A percentile compares a stretch with the other conserved stretches of the same genome.
These are phyloP conservation scores for Nasonia vitripennis DNA, from an alignment of 1,140 invertebrate genomes.

Conservation along the genomic window DNA sequence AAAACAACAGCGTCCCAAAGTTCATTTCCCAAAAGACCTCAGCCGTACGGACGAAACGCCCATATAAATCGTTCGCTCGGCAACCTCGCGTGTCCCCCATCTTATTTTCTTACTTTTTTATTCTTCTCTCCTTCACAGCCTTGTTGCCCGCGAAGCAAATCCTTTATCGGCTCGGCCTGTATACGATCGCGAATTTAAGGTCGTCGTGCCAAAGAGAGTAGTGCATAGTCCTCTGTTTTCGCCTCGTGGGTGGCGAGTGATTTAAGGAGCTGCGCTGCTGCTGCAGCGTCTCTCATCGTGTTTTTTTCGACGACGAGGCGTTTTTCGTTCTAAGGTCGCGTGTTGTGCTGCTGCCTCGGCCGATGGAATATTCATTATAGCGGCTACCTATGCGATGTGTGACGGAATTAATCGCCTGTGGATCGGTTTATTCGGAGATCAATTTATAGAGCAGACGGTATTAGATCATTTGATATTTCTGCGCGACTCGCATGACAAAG, in stretches of 20 bases:
- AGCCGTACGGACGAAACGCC: neutral
- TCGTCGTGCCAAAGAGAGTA: neutral
- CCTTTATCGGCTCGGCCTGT: slow-evolving; percentile 16
- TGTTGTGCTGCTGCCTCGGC: too few species aligned
- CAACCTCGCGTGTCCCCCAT: neutral
- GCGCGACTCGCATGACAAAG: neutral
- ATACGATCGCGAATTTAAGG: slow-evolving; percentile 12
- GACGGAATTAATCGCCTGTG: neutral
- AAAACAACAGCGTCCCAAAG: neutral
- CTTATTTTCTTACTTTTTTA: neutral
- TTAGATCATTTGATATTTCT: neutral
- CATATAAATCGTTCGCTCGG: neutral
- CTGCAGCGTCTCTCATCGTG: neutral
- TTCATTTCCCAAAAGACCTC: neutral
- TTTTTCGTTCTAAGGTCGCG: neutral
- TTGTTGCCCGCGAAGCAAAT: neutral
- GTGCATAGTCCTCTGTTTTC: neutral
- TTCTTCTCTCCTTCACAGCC: neutral
- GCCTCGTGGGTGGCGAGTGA: neutral
- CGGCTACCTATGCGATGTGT: neutral
- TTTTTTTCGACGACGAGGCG: neutral
- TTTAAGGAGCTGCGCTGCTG: neutral
- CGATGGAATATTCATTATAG: neutral
- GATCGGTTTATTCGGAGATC: neutral
- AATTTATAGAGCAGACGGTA: neutral